Percentiles rank a stretch among this genome's conserved stretches.
phyloP scores from a whole-genome alignment of 2,888 invertebrate genomes.

The Mesorhabditis belari region DNA sequence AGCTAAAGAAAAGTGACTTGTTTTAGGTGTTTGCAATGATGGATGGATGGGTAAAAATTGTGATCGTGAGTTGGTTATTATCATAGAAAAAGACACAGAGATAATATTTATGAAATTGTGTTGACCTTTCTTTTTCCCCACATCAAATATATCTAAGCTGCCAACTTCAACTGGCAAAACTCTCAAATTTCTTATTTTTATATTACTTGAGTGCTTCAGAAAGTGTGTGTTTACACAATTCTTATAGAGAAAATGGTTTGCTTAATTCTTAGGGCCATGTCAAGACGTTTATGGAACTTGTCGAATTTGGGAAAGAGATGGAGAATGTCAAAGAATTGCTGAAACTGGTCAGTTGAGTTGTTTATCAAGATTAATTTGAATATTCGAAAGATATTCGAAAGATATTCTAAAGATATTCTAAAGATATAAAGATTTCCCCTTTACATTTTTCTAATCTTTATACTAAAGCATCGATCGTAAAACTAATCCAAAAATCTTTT shows the following conservation, averaged over 20 bases:
- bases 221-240: background rate
- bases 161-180: too few relatives aligned
- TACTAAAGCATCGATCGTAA: too few relatives aligned
- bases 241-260: background rate
- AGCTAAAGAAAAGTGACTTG: too few relatives aligned
- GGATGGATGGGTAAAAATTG: conserved; percentile 38
- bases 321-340: conserved; percentile 28
- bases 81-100: too few relatives aligned
- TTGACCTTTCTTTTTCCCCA: too few relatives aligned
- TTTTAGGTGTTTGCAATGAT: conserved; percentile 16
- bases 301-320: conserved; percentile 32
- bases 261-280: conserved; percentile 23
- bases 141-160: too few relatives aligned
- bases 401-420: too few relatives aligned
- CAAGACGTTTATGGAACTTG: conserved; percentile 33
- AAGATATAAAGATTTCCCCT: too few relatives aligned
- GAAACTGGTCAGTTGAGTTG: background rate
- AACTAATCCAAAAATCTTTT: too few relatives aligned
- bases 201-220: background rate
- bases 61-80: conserved; percentile 16
- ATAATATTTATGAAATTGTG: too few relatives aligned
- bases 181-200: too few relatives aligned
- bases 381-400: background rate
- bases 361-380: background rate
- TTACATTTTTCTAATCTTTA: too few relatives aligned